A percentile compares a stretch with the other conserved stretches of the same genome.
Evolutionary conservation across 2,113 vertebrate species (phyloP).

Genomic region (Rhinopithecus roxellana): DNA sequence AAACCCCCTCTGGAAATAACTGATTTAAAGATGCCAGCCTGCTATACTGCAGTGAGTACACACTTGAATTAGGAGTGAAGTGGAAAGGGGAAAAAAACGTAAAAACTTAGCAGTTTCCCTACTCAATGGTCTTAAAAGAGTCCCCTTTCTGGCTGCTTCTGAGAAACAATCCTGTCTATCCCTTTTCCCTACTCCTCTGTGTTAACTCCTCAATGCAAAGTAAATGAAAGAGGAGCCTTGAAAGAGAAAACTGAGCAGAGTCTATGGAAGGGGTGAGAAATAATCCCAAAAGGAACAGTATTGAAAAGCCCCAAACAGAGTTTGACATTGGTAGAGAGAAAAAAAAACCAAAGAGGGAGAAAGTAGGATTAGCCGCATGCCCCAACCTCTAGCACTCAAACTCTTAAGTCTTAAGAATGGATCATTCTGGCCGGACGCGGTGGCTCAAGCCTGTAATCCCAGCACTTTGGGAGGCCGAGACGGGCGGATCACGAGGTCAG

Average conservation of each 20-base stretch:
- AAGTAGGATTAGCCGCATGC: background rate
- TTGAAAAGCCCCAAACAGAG: background rate
- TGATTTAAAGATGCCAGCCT: background rate
- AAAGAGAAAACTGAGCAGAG: background rate
- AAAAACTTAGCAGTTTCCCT: background rate
- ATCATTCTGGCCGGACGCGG: too few species aligned
- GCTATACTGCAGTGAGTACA: background rate
- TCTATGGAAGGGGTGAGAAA: background rate
- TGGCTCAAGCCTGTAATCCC: too few species aligned
- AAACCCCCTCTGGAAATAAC: background rate
- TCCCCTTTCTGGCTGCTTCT: background rate
- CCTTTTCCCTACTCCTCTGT: background rate
- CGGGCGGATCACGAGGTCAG: too few species aligned
- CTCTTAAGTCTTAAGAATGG: background rate
- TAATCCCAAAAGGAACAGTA: background rate
- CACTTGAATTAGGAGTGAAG: background rate
- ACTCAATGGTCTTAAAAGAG: background rate
- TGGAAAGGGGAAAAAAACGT: background rate
- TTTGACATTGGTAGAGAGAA: background rate
- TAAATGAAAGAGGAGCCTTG: background rate
- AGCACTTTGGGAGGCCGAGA: too few species aligned
- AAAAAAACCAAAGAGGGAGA: background rate
- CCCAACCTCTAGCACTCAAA: background rate
- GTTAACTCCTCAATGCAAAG: background rate
- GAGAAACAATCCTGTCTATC: background rate